Evolutionary conservation across 1,140 invertebrate genomes (phyloP).

Genomic region (Cydia strobilella): DNA sequence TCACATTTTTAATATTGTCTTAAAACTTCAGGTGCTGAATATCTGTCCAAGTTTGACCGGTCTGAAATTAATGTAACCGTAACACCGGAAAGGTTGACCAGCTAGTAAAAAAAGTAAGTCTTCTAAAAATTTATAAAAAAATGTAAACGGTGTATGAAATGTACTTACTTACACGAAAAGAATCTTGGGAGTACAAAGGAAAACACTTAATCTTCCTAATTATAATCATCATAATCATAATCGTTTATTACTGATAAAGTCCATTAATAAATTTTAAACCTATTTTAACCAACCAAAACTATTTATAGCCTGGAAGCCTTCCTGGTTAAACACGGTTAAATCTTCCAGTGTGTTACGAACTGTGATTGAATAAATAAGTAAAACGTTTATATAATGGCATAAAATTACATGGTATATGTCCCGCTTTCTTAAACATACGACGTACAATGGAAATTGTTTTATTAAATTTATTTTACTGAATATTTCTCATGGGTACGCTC

Average conservation of each 20-base stretch:
- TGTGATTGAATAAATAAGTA: constrained; percentile 13
- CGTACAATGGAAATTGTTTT: neutral
- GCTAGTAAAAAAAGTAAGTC: neutral
- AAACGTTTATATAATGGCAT: neutral
- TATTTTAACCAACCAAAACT: too few relatives aligned
- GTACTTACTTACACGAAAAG: neutral
- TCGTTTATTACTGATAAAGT: neutral
- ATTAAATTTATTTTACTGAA: too few relatives aligned
- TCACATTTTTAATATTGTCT: constrained; percentile 32
- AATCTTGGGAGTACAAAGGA: neutral
- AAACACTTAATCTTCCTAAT: neutral
- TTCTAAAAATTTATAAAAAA: neutral
- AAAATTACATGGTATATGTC: neutral
- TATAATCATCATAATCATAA: too few relatives aligned
- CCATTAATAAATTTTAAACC: neutral
- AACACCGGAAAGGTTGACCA: neutral
- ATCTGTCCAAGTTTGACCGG: constrained; percentile 32
- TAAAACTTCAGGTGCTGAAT: constrained; percentile 37
- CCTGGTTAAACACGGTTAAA: neutral
- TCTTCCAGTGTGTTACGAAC: constrained; percentile 20
- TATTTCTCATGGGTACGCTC: too few relatives aligned
- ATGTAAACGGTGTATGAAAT: neutral
- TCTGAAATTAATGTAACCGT: constrained; percentile 24
- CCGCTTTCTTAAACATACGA: neutral
- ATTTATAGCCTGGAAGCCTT: neutral